These are phyloP conservation scores for Cylindroiulus punctatus DNA, from an alignment of 2,888 invertebrate genomes.

Conservation along the genomic window DNA sequence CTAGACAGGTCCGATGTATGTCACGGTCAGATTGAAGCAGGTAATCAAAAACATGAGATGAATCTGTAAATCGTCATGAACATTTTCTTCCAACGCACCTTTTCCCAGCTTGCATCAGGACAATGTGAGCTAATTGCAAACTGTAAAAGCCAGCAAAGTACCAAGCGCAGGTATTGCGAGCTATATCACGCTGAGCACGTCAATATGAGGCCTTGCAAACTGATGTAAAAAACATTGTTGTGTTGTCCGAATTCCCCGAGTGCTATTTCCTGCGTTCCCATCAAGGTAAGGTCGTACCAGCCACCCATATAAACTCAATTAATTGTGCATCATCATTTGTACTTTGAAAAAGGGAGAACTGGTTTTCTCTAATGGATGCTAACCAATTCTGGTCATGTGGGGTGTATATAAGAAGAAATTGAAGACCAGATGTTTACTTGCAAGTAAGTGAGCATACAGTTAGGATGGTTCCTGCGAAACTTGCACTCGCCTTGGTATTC, in stretches of 20 bases:
- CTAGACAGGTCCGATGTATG: not conserved
- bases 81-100: not conserved
- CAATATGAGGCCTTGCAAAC: no score
- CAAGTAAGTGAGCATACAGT: not conserved
- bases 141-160: not conserved
- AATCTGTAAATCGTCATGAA: not conserved
- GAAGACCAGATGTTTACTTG: not conserved
- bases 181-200: not conserved
- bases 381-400: not conserved
- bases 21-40: not conserved
- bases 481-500: not conserved
- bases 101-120: not conserved
- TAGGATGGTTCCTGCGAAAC: not conserved
- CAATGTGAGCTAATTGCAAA: not conserved
- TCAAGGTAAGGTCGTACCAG: conserved; percentile 22
- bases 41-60: not conserved
- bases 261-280: not conserved
- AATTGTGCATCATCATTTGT: conserved; percentile 40
- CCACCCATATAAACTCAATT: not conserved
- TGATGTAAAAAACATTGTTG: not conserved
- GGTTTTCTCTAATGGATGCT: not conserved
- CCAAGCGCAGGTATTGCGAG: not conserved
- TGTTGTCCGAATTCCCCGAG: not conserved
- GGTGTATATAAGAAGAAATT: not conserved
- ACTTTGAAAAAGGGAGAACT: not conserved